A percentile compares a stretch with the other conserved stretches of the same genome.
These are phyloP conservation scores for Hydra vulgaris DNA, from an alignment of 30 jellyfish, hydroid and myxozoan genomes.

Conservation along the genomic window DNA sequence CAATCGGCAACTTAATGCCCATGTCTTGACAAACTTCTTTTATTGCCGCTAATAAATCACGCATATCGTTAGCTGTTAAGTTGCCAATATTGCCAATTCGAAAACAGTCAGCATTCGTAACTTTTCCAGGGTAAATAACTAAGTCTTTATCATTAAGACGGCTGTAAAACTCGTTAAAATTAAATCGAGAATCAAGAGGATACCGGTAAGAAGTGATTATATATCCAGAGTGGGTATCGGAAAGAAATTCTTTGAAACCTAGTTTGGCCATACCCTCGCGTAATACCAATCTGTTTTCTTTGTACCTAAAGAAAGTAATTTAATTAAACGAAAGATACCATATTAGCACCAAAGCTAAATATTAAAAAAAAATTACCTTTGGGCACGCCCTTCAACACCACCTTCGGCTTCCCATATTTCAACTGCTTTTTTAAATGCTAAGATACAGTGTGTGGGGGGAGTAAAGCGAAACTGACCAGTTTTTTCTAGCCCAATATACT, in stretches of 20 bases:
- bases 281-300: conserved; percentile 60
- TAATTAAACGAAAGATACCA: neutral
- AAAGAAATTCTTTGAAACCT: conserved; percentile 81
- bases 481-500: conserved; percentile 54
- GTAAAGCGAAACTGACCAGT: conserved; percentile 86
- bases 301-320: conserved; percentile 37
- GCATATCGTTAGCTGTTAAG: conserved; percentile 72
- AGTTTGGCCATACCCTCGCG: conserved; percentile 75
- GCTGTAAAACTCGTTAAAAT: conserved; percentile 50
- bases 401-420: conserved; percentile 77
- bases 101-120: conserved; percentile 85
- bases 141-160: conserved; percentile 50
- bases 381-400: conserved; percentile 69
- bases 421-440: conserved; percentile 82
- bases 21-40: conserved; percentile 71
- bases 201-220: conserved; percentile 70
- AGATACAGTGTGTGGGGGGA: conserved; percentile 81
- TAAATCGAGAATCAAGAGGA: conserved; percentile 64
- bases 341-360: neutral
- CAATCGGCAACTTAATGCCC: conserved; percentile 48
- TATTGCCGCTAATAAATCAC: conserved; percentile 43
- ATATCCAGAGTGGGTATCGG: conserved; percentile 65
- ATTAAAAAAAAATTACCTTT: conserved; percentile 40
- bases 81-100: conserved; percentile 92
- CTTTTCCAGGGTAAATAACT: conserved; percentile 93